phyloP scores from a whole-genome alignment of 2,888 invertebrate species.

The Gibbula magus region DNA sequence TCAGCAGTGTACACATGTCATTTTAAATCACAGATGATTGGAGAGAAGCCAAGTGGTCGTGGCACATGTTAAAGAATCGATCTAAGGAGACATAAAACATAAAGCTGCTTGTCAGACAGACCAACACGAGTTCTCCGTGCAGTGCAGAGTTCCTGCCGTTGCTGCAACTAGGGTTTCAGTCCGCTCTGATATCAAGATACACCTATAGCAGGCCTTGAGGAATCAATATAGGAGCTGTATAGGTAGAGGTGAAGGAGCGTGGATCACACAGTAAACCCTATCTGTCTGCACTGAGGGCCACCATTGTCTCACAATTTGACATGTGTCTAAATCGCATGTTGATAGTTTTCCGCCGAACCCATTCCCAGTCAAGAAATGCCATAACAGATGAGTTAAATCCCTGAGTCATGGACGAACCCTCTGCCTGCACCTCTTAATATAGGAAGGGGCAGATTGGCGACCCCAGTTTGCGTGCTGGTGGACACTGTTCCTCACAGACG shows the following conservation, averaged over 20 bases:
- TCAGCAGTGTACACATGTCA: too few species aligned
- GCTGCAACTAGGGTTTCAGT: too few species aligned
- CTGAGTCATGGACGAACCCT: neutral
- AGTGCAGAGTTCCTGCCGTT: too few species aligned
- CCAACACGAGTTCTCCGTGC: too few species aligned
- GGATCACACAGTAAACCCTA: neutral
- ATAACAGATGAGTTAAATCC: neutral
- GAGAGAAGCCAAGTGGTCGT: too few species aligned
- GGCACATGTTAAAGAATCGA: too few species aligned
- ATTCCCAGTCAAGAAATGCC: neutral
- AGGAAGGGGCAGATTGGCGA: neutral
- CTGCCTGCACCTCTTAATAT: neutral
- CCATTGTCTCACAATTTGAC: neutral
- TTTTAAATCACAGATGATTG: too few species aligned
- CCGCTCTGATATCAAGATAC: too few species aligned
- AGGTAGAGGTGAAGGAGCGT: neutral
- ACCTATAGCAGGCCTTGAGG: too few species aligned
- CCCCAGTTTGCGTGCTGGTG: neutral
- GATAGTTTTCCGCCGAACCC: neutral
- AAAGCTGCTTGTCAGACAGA: too few species aligned
- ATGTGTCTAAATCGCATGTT: conserved; percentile 17
- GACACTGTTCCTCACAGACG: neutral
- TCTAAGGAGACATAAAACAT: too few species aligned
- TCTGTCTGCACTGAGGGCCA: neutral
- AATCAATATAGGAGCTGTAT: too few species aligned